Base-by-base conservation (phyloP, 1,140 invertebrate genomes). In the Neotoxoptera formosana region DNA sequence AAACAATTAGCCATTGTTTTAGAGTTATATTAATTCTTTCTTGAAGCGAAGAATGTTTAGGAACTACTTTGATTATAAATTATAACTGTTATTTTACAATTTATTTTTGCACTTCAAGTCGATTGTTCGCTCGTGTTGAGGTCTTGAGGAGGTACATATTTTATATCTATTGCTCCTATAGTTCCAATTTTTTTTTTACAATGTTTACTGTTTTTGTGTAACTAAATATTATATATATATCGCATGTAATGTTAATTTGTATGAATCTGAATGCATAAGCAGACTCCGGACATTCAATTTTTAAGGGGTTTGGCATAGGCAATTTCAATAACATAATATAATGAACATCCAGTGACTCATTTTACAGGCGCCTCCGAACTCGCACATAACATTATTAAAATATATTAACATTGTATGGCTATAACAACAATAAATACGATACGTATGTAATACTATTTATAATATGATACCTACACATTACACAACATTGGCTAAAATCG, bases 1-100 rank as follows among this genome's bases (percentile, higher is more conserved):
- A 30, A 14, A 67, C 30, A 67, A 67, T n/a, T 67, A 67, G 60
- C 60, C 11, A 67, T 67, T 67, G 60, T 67, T 67, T 67, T 67
- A 67, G 30, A 67, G 30, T 67, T 67, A 67, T n/a, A 67, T 67
- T 14, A 67, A 67, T 67, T 67, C 25, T 67, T 67, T 30, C 25
- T 30, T 67, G 30, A n/a, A 25, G 25, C 30, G 30, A 67, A 76
- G 30, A 76, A 76, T 14, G 60, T 76, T n/a, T 76, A 6, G 30
- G 60, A 76, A n/a, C 8, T n/a, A n/a, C n/a, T 76, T 76, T n/a
- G n/a, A 34, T n/a, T 76, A 76, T 76, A n/a, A 76, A 6, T 76
- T 76, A 76, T 76, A 76, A 76, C 30, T 76, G 60, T 76, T n/a
- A 76, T 76, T 76, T 76, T 76, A 34, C 30, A 76, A 76, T n/a